These are phyloP conservation scores for Autographa gamma DNA, from an alignment of 2,888 invertebrate genomes.

Conservation along the genomic window DNA sequence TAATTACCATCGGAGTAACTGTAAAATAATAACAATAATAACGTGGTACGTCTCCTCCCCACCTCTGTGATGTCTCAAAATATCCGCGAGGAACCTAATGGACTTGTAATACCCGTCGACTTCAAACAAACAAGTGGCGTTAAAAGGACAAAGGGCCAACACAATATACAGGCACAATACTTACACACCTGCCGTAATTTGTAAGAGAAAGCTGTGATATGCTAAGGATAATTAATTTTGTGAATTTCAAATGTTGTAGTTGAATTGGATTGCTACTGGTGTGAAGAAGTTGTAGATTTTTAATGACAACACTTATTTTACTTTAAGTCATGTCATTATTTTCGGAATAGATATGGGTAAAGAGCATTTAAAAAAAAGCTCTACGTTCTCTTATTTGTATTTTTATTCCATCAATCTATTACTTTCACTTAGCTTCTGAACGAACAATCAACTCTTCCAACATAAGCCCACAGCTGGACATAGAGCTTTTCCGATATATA, in stretches of 20 bases:
- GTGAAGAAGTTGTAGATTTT: too few relatives aligned
- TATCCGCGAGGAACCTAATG: constrained; percentile 87
- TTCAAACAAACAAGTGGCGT: constrained; percentile 87
- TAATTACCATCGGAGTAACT: background rate
- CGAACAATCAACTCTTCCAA: too few relatives aligned
- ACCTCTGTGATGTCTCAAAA: constrained; percentile 67
- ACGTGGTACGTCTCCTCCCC: constrained; percentile 55
- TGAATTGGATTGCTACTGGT: too few relatives aligned
- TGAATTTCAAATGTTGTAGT: background rate
- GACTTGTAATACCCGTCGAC: constrained; percentile 87
- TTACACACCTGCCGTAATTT: constrained; percentile 56
- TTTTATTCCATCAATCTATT: too few relatives aligned
- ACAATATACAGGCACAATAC: constrained; percentile 68
- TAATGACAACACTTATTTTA: too few relatives aligned
- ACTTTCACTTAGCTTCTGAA: too few relatives aligned
- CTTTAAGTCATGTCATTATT: too few relatives aligned
- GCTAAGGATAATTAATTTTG: background rate
- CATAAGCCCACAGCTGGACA: too few relatives aligned
- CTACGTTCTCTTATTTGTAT: too few relatives aligned
- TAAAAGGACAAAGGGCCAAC: constrained; percentile 85
- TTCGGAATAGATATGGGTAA: too few relatives aligned
- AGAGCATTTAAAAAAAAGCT: too few relatives aligned
- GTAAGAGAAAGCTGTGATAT: constrained; percentile 10
- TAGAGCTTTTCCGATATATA: too few relatives aligned
- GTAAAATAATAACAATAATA: constrained; percentile 35